These are phyloP conservation scores for Boloria selene DNA, from an alignment of 2,888 invertebrate species.

Conservation along the genomic window DNA sequence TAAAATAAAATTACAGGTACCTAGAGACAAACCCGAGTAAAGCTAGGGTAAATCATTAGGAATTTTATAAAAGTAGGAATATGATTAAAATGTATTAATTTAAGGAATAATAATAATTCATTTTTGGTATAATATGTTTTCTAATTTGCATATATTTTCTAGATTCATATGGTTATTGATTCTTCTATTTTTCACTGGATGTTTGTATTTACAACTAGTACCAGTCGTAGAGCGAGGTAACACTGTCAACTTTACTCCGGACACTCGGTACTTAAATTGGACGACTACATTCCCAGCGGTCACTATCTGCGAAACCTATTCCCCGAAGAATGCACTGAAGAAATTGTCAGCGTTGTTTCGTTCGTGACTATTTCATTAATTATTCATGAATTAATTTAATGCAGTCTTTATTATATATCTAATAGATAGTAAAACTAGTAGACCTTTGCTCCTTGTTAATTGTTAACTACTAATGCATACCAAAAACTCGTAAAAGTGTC, in stretches of 20 bases:
- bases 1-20: too few species aligned
- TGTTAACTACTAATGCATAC: too few species aligned
- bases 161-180: constrained; percentile 84
- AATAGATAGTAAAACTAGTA: too few species aligned
- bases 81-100: not conserved
- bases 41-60: too few species aligned
- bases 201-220: constrained; percentile 74
- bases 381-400: too few species aligned
- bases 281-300: constrained; percentile 83
- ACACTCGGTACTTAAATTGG: constrained; percentile 84
- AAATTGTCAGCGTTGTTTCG: constrained; percentile 50
- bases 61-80: too few species aligned
- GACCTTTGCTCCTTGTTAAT: too few species aligned
- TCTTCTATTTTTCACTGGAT: constrained; percentile 76
- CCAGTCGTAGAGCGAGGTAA: constrained; percentile 73
- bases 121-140: not conserved
- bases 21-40: too few species aligned
- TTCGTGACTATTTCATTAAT: constrained; percentile 38
- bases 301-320: constrained; percentile 82
- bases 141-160: constrained; percentile 33
- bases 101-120: not conserved
- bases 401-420: too few species aligned
- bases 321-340: constrained; percentile 45
- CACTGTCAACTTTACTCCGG: constrained; percentile 83
- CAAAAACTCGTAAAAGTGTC: too few species aligned